Percentiles rank a stretch among this genome's conserved stretches.
Conservation (phyloP, 35 echinoderm and acorn worm species). For the Heliocidaris tuberculata region DNA sequence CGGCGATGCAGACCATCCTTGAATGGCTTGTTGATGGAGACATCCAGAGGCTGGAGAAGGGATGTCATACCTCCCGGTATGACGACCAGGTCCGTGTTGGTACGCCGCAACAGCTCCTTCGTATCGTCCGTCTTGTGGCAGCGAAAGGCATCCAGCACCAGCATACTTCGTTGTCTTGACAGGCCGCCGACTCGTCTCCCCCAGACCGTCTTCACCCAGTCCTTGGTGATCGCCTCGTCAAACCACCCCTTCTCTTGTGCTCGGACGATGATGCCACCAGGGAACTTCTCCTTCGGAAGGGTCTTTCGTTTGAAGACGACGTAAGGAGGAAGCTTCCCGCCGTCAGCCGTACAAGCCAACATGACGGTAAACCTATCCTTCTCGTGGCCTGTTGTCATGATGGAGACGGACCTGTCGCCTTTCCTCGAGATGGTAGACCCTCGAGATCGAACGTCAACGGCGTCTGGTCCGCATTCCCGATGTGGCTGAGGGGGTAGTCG, state of each 20-base stretch:
- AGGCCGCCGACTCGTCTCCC: not conserved
- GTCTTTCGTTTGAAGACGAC: slow-evolving; percentile 19
- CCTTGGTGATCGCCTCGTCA: not conserved
- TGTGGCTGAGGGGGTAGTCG: too few relatives aligned
- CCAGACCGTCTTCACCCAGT: not conserved
- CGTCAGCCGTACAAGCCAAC: not conserved
- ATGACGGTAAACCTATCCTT: not conserved
- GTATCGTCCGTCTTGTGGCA: not conserved
- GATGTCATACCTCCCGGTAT: slow-evolving; percentile 58
- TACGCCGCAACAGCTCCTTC: not conserved
- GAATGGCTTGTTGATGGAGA: slow-evolving; percentile 39
- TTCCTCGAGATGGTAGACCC: too few relatives aligned
- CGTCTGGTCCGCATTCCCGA: too few relatives aligned
- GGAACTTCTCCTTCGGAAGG: not conserved
- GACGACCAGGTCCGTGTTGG: not conserved
- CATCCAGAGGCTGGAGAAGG: slow-evolving; percentile 45
- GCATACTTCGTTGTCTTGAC: not conserved
- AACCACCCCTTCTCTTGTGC: not conserved
- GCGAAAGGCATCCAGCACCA: not conserved
- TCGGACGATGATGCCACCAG: slow-evolving; percentile 21
- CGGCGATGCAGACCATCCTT: slow-evolving; percentile 10
- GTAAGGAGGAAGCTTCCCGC: not conserved
- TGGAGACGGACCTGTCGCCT: too few relatives aligned
- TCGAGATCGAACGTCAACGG: too few relatives aligned
- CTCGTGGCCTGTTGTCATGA: slow-evolving; percentile 3